Conservation (phyloP, 2,113 vertebrate species). For the Tapirus terrestris region DNA sequence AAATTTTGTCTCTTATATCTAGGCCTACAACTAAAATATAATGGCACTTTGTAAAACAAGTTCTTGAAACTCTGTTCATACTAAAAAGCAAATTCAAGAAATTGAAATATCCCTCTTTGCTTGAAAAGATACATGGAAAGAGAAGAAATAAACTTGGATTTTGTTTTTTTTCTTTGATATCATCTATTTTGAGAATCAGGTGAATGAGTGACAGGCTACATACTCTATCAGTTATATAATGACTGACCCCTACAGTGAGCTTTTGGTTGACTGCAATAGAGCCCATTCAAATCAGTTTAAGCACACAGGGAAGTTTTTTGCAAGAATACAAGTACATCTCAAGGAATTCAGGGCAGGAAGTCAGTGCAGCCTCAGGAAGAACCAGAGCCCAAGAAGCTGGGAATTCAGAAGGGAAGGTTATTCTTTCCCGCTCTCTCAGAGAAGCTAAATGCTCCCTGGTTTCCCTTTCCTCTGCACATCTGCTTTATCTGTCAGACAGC, state of each 20-base stretch:
- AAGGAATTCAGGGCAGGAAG: background rate
- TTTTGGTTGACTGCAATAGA: background rate
- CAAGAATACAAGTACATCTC: background rate
- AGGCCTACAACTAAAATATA: conserved; percentile 14
- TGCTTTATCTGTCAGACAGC: background rate
- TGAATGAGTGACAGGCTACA: background rate
- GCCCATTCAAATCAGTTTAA: background rate
- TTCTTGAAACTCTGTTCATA: conserved; percentile 15
- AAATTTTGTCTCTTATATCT: background rate
- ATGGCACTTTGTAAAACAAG: background rate
- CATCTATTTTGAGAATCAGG: background rate
- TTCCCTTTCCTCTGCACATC: background rate
- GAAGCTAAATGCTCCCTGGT: background rate
- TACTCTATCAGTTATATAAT: background rate
- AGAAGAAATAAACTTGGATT: conserved; percentile 6
- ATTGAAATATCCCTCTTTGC: background rate
- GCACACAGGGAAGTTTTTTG: background rate
- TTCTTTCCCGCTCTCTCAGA: background rate
- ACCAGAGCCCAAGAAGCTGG: background rate
- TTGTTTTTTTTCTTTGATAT: background rate
- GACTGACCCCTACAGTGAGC: background rate
- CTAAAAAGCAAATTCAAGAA: conserved; percentile 7
- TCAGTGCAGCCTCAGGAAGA: background rate
- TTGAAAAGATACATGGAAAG: background rate
- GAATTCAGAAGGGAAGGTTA: background rate